Conservation (phyloP, 2,797 vertebrate species). For the Eulemur coronatus region DNA sequence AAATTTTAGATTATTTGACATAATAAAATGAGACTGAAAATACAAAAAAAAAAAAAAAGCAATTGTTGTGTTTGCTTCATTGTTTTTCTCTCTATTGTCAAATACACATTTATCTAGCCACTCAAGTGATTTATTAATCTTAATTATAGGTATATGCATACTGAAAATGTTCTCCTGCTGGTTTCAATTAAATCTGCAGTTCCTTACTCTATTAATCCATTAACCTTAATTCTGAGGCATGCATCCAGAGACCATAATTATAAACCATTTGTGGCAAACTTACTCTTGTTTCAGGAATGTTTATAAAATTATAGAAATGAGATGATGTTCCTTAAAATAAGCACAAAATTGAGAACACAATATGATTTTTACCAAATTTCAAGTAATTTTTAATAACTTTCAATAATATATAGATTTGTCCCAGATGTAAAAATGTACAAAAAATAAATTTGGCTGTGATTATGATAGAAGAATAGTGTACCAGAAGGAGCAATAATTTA, state of each 20-base stretch:
- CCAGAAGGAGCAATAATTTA: not conserved
- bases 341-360: not conserved
- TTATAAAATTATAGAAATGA: constrained; percentile 54
- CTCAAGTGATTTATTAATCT: constrained; percentile 58
- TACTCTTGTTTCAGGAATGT: constrained; percentile 53
- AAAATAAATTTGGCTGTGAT: not conserved
- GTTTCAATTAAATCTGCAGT: constrained; percentile 66
- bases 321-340: not conserved
- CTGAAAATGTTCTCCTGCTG: constrained; percentile 54
- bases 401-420: not conserved
- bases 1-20: constrained; percentile 6
- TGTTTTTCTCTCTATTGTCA: constrained; percentile 42
- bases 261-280: constrained; percentile 59
- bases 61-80: not conserved
- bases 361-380: not conserved
- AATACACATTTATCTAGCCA: constrained; percentile 32
- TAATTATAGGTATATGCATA: constrained; percentile 61
- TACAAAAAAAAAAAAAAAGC: not conserved
- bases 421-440: not conserved
- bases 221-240: constrained; percentile 70
- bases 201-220: constrained; percentile 61
- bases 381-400: constrained; percentile 34
- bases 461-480: not conserved
- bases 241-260: constrained; percentile 61
- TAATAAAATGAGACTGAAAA: constrained; percentile 33